Evolutionary conservation across 2,113 vertebrate species (phyloP), one percentile per base, ranked within the genome.

Genomic region (Lepus americanus): DNA sequence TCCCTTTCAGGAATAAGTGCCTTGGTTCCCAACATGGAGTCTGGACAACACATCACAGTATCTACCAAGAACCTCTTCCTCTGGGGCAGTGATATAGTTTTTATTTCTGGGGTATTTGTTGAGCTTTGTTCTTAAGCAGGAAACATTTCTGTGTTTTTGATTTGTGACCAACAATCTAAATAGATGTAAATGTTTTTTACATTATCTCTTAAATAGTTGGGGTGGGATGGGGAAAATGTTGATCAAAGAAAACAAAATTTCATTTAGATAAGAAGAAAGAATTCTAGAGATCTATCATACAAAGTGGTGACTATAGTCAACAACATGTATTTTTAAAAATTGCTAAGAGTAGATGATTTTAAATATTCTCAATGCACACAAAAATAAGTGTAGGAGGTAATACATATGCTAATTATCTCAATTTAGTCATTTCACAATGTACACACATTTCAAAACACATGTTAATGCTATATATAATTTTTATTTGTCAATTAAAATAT

Each of bases 41-140:
- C 29, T 49, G 17, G 23, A 27, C 4, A 77, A 88, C 11, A 72
- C 8, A 59, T 27, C 39, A 77, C 0, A 53, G 27, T n/a, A 69
- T 83, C 20, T 51, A n/a, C 55, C 29, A 27, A 4, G 78, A 67
- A 67, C 67, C 23, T 31, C 3, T 36, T 85, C 59, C 13, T 70
- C 44, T 39, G 17, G 17, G 36, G 39, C 39, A 39, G 5, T 83
- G 36, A 69, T 64, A 2, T 20, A 33, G 74, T 66, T 12, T 55
- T 67, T 23, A 66, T 82, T 63, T 53, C 8, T 51, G 77, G 20
- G 12, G 61, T 59, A 77, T 53, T 85, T 76, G 12, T 9, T 78
- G 77, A 33, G 89, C n/a, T 85, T 86, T 77, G 16, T 79, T 95
- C 76, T 69, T 87, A 53, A 73, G 22, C 73, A 83, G 44, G 70